Conservation (phyloP, 2,113 vertebrate genomes). For the Larimichthys crocea region DNA sequence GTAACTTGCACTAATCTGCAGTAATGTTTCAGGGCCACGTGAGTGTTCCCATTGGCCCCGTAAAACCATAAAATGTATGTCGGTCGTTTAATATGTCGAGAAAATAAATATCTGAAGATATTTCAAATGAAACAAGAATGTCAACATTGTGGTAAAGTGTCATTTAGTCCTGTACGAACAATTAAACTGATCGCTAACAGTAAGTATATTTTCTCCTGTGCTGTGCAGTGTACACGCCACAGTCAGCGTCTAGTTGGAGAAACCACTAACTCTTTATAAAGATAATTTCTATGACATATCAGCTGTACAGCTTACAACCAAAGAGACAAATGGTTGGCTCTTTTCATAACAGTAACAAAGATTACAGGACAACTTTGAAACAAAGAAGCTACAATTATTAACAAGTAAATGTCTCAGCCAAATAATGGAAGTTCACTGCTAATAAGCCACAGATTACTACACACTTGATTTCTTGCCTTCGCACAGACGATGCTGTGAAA, state of each 20-base stretch:
- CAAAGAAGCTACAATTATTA: not conserved
- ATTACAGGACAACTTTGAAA: not conserved
- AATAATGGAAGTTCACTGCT: not conserved
- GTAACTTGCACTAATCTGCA: not conserved
- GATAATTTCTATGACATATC: not conserved
- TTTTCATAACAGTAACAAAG: not conserved
- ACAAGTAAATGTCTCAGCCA: conserved; percentile 9
- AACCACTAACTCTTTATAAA: not conserved
- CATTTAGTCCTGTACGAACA: not conserved
- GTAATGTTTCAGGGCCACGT: not conserved
- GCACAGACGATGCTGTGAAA: no score
- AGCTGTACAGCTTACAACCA: not conserved
- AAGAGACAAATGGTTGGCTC: not conserved
- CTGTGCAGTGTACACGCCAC: not conserved
- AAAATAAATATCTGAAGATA: not conserved
- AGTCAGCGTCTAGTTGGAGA: not conserved
- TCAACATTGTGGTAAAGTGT: not conserved
- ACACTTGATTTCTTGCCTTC: conserved; percentile 32
- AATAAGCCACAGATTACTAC: conserved; percentile 35
- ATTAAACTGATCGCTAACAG: not conserved
- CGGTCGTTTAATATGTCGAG: not conserved
- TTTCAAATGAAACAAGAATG: not conserved
- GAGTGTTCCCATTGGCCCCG: not conserved
- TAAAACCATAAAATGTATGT: not conserved
- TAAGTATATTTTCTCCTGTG: not conserved